Percentiles rank a stretch among this genome's conserved stretches.
Conservation (phyloP, 1,140 invertebrate species). For the Rhopalosiphum maidis region DNA sequence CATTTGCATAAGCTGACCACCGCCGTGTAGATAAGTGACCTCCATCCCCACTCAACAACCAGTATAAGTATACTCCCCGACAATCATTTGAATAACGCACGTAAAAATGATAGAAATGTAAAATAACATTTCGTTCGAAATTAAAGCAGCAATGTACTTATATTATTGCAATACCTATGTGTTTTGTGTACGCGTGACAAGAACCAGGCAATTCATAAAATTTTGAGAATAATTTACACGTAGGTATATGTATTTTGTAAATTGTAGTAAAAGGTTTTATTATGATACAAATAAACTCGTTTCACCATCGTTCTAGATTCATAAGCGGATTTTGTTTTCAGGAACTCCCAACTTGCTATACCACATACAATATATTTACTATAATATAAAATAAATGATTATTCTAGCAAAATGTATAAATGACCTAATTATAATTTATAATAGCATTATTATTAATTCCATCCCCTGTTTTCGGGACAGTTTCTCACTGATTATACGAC, state of each 20-base stretch:
- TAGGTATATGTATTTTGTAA: neutral
- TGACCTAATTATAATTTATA: neutral
- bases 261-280: neutral
- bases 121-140: neutral
- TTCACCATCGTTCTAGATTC: neutral
- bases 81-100: neutral
- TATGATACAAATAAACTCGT: neutral
- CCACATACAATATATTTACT: neutral
- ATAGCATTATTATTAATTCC: neutral
- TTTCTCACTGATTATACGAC: neutral
- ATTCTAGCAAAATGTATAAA: neutral
- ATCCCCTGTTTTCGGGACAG: neutral
- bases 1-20: constrained; percentile 1
- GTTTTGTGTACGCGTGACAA: neutral
- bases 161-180: neutral
- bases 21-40: neutral
- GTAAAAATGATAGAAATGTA: neutral
- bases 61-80: neutral
- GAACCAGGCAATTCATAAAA: neutral
- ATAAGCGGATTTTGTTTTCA: neutral
- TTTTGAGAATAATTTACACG: neutral
- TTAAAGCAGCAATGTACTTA: neutral
- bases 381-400: neutral
- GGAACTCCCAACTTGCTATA: neutral
- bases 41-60: neutral